Base-by-base conservation (phyloP, 2,113 vertebrate genomes). In the Parotia lawesii region DNA sequence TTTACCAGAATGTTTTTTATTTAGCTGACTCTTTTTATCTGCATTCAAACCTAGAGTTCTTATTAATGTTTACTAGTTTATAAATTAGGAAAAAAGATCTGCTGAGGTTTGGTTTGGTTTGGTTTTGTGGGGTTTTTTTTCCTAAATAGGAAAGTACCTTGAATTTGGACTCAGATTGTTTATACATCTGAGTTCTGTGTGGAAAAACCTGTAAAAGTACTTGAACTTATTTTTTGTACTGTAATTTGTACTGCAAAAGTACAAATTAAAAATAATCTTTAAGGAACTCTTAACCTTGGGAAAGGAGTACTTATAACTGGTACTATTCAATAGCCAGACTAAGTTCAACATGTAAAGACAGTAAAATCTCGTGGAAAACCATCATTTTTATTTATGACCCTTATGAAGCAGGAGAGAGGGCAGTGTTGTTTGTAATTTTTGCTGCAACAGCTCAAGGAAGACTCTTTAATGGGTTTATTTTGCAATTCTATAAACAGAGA, bases 331-430 rank as follows among this genome's bases (percentile, higher is more conserved):
- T 47, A 70, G 21, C 37, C 19, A 62, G n/a, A 53, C 9, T 74
- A 60, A 66, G 24, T 61, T 58, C 22, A 75, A 37, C 40, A 9
- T 45, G 50, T 65, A 47, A 87, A 86, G 20, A 25, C 14, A n/a
- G 38, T 35, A 60, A 82, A 58, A 54, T 64, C 31, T 31, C 4
- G 25, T 33, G 8, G 11, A 53, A 82, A 75, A 23, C 16, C 3
- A 21, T 12, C 1, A 17, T n/a, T 51, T 45, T 61, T 77, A 28
- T 23, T 82, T 76, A 10, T 51, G 27, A 12, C n/a, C 7, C n/a
- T 79, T 33, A 13, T 42, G 27, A 87, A 77, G 9, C 1, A 0
- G 4, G 17, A 6, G 3, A 29, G 5, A 60, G 6, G 6, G 1
- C 35, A 18, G 3, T 45, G n/a, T 9, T 87, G 28, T 47, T 82